Evolutionary conservation across 2,113 vertebrate species (phyloP).

Genomic region (Peucedramus taeniatus): DNA sequence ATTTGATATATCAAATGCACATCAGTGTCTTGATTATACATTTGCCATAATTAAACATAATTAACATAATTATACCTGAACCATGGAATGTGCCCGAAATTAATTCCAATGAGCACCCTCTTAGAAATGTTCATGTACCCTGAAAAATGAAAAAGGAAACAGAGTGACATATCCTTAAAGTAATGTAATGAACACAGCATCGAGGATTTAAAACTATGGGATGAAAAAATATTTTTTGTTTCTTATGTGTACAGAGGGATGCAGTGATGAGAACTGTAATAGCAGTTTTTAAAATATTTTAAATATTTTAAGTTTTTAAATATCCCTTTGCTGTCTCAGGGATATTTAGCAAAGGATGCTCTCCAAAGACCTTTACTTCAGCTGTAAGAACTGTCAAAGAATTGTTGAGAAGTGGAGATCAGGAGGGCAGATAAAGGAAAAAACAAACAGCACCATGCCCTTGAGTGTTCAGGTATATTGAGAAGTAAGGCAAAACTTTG

Average conservation of each 20-base stretch:
- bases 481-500: neutral
- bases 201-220: neutral
- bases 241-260: neutral
- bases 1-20: neutral
- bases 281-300: too few species aligned
- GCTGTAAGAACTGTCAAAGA: neutral
- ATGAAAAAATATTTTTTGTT: neutral
- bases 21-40: neutral
- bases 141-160: neutral
- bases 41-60: neutral
- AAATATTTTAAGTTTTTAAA: too few species aligned
- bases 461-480: neutral
- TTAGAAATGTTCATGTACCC: neutral
- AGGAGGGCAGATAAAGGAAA: fast-evolving
- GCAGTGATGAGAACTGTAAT: neutral
- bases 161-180: neutral
- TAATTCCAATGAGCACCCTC: neutral
- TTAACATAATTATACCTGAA: too few species aligned
- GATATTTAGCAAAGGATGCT: neutral
- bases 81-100: too few species aligned
- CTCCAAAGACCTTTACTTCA: neutral
- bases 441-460: fast-evolving
- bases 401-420: neutral
- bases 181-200: neutral
- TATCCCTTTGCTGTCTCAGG: neutral